phyloP scores from a whole-genome alignment of 1,140 invertebrate species.

The Coboldia fuscipes region DNA sequence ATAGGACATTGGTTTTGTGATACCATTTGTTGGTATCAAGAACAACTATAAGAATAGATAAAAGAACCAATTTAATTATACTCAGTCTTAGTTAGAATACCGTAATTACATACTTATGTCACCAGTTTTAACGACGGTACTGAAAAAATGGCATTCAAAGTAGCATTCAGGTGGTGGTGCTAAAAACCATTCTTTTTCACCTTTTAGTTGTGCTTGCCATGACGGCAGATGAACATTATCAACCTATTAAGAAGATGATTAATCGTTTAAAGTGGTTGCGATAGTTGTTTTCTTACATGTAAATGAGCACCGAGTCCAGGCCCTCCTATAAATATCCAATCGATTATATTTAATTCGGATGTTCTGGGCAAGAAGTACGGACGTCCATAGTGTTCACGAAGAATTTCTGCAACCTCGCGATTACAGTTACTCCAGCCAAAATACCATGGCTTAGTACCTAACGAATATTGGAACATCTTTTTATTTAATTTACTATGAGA shows the following conservation, averaged over 20 bases:
- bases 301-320: constrained; percentile 80
- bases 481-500: constrained; percentile 13
- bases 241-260: constrained; percentile 33
- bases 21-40: constrained; percentile 91
- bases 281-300: constrained; percentile 43
- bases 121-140: constrained; percentile 55
- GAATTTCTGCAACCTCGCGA: constrained; percentile 42
- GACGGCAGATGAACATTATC: constrained; percentile 79
- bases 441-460: constrained; percentile 52
- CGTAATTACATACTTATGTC: constrained; percentile 59
- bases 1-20: constrained; percentile 70
- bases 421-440: constrained; percentile 91
- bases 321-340: constrained; percentile 95
- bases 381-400: constrained; percentile 56
- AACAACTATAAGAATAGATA: constrained; percentile 41
- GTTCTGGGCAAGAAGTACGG: constrained; percentile 75
- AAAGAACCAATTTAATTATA: constrained; percentile 1
- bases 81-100: background rate
- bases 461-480: background rate
- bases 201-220: constrained; percentile 84
- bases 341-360: constrained; percentile 64
- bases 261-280: background rate
- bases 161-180: constrained; percentile 77
- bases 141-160: constrained; percentile 42
- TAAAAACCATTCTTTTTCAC: constrained; percentile 66